phyloP scores from a whole-genome alignment of 2,888 invertebrate species.

The Apotomis betuletana region DNA sequence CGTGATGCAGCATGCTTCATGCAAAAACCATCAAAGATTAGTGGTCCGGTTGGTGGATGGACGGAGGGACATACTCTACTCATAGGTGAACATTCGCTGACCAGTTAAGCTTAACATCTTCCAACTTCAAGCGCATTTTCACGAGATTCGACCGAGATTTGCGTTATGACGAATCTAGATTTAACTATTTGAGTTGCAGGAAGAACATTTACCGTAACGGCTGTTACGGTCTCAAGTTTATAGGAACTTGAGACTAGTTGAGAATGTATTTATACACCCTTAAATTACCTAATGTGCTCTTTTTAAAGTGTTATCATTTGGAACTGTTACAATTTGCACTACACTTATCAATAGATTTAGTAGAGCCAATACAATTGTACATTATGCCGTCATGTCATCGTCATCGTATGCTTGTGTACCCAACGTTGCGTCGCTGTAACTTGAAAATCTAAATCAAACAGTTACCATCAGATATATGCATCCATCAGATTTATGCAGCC shows the following conservation, averaged over 20 bases:
- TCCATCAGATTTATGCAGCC: no score
- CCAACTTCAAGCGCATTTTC: conserved; percentile 36
- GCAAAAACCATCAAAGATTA: no score
- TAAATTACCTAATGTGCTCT: background rate
- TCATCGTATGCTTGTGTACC: no score
- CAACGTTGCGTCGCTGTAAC: no score
- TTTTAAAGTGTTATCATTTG: background rate
- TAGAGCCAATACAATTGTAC: no score
- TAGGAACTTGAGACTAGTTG: conserved; percentile 14
- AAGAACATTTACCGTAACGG: conserved; percentile 52
- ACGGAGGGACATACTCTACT: no score
- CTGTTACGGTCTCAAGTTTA: conserved; percentile 58
- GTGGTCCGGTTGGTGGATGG: no score
- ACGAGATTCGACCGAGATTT: conserved; percentile 20
- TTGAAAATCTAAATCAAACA: no score
- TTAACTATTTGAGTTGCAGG: conserved; percentile 8
- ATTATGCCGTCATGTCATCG: no score
- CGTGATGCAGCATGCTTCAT: no score
- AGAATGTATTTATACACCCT: background rate
- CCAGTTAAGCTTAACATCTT: conserved; percentile 29
- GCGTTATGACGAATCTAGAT: conserved; percentile 4
- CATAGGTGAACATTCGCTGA: background rate
- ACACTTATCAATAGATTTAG: background rate
- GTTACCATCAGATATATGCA: no score
- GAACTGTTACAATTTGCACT: conserved; percentile 30